Base-by-base conservation (phyloP, 1,140 invertebrate species). In the Whitmania pigra region DNA sequence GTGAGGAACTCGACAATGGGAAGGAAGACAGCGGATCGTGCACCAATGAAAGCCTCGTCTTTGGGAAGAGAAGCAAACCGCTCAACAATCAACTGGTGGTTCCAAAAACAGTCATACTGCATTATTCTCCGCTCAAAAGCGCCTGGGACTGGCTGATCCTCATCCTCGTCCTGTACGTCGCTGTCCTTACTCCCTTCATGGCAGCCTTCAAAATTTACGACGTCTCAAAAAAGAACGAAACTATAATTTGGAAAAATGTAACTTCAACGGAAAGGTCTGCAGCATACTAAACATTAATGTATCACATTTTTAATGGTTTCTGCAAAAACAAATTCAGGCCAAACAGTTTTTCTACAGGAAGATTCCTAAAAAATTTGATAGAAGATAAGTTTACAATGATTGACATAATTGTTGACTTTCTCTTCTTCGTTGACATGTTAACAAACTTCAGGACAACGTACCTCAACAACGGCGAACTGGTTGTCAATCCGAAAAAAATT, bases 121-220 rank as follows among this genome's bases (percentile, higher is more conserved):
- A 97, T 84, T 95, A 97, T 84, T 94, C 91, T 76, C 93, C 92
- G 75, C 96, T 96, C 83, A 96, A 96, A 84, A 92, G 92, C 74
- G 91, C 91, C 76, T 96, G 93, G 93, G 93, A 96, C 85, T 96
- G 93, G 93, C 87, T 96, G 78, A 94, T 96, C 77, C 85, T 96
- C 53, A 85, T 96, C 73, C 86, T 96, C 73, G 94, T 97, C 75
- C 91, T 97, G 84, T 97, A 97, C 83, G 97, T 94, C 73, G 94
- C 93, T 75, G 94, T 97, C 83, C 93, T 95, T 83, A 97, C 93
- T 74, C 94, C 94, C 17, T 97, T 96, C 83, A 91, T 94, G 31
- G 93, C 93, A 72, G 93, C 93, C 75, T 97, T 97, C 84, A 86
- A 95, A 78, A 87, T 95, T 74, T 91, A 90, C 78, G 91, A 93